These are phyloP conservation scores for Slavum lentiscoides DNA, from an alignment of 2,888 invertebrate species.

Conservation along the genomic window DNA sequence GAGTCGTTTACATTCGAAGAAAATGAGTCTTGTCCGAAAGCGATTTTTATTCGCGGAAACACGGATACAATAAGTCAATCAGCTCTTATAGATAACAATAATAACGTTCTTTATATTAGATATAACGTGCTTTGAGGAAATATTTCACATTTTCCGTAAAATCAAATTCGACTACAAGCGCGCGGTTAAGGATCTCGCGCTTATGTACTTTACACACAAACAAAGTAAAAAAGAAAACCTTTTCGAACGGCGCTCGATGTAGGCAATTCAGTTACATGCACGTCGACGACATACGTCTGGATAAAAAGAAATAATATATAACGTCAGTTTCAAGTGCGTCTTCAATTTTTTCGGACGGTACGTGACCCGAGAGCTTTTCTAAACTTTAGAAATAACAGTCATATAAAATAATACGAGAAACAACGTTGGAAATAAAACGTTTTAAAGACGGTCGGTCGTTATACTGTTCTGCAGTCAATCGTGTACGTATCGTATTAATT, in stretches of 20 bases:
- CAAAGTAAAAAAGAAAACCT: background rate
- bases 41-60: no score
- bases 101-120: no score
- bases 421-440: background rate
- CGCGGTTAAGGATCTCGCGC: no score
- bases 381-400: constrained; percentile 14
- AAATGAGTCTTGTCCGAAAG: no score
- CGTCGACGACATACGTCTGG: background rate
- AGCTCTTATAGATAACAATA: no score
- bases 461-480: no score
- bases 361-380: constrained; percentile 13
- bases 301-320: constrained; percentile 3
- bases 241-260: constrained; percentile 11
- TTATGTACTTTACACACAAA: background rate
- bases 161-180: no score
- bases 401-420: background rate
- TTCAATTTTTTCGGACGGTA: constrained; percentile 9
- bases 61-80: no score
- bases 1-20: no score
- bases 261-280: constrained; percentile 30
- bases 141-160: no score
- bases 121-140: no score
- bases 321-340: background rate
- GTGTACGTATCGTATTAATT: no score
- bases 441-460: background rate